Conservation (phyloP, 2,113 vertebrate genomes). For the Alectura lathami region DNA sequence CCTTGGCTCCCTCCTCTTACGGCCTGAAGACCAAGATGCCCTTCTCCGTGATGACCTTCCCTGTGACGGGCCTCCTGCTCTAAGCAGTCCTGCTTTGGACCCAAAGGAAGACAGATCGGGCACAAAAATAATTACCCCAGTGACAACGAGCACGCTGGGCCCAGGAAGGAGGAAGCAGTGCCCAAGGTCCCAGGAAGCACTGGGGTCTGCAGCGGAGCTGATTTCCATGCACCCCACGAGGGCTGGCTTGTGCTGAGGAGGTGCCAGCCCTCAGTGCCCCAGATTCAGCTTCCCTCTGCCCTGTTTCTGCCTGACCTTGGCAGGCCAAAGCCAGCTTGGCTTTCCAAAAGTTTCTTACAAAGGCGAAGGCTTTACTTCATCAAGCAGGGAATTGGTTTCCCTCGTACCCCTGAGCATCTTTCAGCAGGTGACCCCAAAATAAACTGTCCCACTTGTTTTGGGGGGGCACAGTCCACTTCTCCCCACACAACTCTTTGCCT, state of each 20-base stretch:
- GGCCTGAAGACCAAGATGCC: not conserved
- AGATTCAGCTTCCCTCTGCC: not conserved
- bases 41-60: rapidly evolving
- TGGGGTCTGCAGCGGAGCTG: not conserved
- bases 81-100: not conserved
- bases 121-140: not conserved
- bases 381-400: rapidly evolving
- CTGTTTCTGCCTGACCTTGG: not conserved
- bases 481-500: not conserved
- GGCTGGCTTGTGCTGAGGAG: not conserved
- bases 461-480: rapidly evolving
- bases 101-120: not conserved
- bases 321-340: not conserved
- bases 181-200: not conserved
- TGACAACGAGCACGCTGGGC: not conserved
- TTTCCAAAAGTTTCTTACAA: not conserved
- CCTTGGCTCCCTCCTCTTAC: rapidly evolving
- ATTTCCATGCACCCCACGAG: rapidly evolving
- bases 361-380: not conserved
- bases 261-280: not conserved
- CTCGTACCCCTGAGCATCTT: rapidly evolving
- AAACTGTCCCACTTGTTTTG: not conserved
- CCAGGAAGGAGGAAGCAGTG: not conserved
- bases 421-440: rapidly evolving
- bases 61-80: not conserved